Base-by-base conservation (phyloP, 2,888 invertebrate genomes). In the Autographa pulchrina region DNA sequence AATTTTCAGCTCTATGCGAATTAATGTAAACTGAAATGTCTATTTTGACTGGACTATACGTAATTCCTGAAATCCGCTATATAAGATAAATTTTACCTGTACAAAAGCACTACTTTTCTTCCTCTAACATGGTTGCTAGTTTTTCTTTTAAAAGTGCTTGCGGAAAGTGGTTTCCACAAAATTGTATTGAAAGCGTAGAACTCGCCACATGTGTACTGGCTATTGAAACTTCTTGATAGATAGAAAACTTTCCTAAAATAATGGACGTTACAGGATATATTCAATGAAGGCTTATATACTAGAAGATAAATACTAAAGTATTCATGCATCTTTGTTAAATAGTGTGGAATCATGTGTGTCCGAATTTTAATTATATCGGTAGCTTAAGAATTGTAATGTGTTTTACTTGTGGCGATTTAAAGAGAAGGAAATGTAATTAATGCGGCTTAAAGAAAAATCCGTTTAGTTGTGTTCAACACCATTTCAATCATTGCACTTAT, bases 61-160 rank as follows among this genome's bases (percentile, higher is more conserved):
- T 14, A 16, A 43, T 16, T 43, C 14, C 43, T 43, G 16, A 43
- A 61, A 43, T 14, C 43, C 56, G 65, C 72, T 75, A 70, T 59
- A 56, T 32, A 9, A 61, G 38, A 76, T 56, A 75, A 68, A 80
- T 68, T 56, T 56, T 65, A 41, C 52, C 20, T 4, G 68, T 54
- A 80, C 76, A 72, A 61, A 64, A 3, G 13, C 16, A 5, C 32
- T 31, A 5, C 14, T 31, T 8, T 32, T 1, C 8, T 58, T 14
- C 32, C 14, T 16, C 54, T 38, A 66, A 75, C 66, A 52, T 43
- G 43, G 58, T 60, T 38, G 75, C 78, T 11, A n/a, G 58, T 78
- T 41, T 58, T 63, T 13, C 56, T 59, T 52, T 48, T 58, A 63
- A 60, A 54, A 13, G 54, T 80, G 20, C 62, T 65, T 16, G 2